Conservation (phyloP, 1,140 invertebrate species). For the Drosophila kohkoa region DNA sequence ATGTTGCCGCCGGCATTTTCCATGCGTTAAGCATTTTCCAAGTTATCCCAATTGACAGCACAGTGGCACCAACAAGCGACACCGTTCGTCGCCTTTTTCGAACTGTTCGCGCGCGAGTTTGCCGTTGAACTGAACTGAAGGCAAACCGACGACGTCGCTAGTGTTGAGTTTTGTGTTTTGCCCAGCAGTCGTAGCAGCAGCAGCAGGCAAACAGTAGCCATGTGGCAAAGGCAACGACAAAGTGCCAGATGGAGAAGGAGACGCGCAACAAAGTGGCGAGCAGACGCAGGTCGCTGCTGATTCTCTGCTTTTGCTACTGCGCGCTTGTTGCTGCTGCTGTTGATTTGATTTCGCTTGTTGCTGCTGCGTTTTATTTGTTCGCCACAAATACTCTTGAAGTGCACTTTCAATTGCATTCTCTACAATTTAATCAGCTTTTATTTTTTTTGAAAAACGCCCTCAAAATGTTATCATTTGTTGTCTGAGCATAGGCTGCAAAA, state of each 20-base stretch:
- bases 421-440: neutral
- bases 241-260: neutral
- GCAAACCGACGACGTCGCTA: conserved; percentile 9
- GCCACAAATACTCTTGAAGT: conserved; percentile 1
- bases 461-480: neutral
- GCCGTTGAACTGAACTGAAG: conserved; percentile 53
- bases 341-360: neutral
- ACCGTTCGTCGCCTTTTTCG: conserved; percentile 37
- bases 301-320: conserved; percentile 32
- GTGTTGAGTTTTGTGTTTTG: neutral
- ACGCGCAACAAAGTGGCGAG: conserved; percentile 10
- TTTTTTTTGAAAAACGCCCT: neutral
- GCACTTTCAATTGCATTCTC: neutral
- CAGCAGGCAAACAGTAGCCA: conserved; percentile 1
- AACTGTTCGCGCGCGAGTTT: conserved; percentile 81
- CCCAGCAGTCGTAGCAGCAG: neutral
- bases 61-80: conserved; percentile 7
- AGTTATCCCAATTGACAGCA: conserved; percentile 25
- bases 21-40: conserved; percentile 45
- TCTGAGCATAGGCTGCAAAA: neutral
- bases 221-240: conserved; percentile 3
- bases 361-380: neutral
- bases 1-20: conserved; percentile 67
- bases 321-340: conserved; percentile 25
- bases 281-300: conserved; percentile 29